Evolutionary conservation across 2,888 invertebrate genomes (phyloP).

Genomic region (Sisyra terminalis): DNA sequence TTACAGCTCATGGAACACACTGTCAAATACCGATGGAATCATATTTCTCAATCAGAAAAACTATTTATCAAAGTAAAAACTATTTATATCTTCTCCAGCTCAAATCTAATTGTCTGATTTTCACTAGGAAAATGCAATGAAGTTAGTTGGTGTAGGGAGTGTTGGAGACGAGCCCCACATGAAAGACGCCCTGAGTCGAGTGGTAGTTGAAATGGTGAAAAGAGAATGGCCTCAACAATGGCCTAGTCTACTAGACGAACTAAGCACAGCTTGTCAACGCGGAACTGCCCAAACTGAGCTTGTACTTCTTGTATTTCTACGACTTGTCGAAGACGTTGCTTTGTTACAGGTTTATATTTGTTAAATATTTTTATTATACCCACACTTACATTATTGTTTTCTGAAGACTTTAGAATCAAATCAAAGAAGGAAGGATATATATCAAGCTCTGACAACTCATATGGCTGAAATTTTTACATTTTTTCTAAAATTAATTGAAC

Average conservation of each 20-base stretch:
- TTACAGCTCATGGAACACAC: conserved; percentile 86
- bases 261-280: conserved; percentile 63
- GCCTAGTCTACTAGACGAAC: conserved; percentile 69
- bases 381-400: conserved; percentile 10
- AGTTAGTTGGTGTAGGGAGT: conserved; percentile 58
- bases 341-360: conserved; percentile 67
- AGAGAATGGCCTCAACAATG: conserved; percentile 97
- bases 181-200: conserved; percentile 71
- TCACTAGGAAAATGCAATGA: conserved; percentile 69
- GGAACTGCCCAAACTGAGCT: conserved; percentile 84
- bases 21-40: conserved; percentile 85
- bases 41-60: conserved; percentile 74
- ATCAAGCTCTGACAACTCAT: conserved; percentile 71
- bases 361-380: too few species aligned
- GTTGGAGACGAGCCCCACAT: conserved; percentile 59
- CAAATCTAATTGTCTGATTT: conserved; percentile 5
- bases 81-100: conserved; percentile 9
- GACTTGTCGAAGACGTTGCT: conserved; percentile 88
- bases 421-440: conserved; percentile 78
- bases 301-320: conserved; percentile 72
- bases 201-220: conserved; percentile 94
- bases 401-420: conserved; percentile 65
- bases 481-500: conserved; percentile 62
- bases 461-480: conserved; percentile 81
- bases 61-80: conserved; percentile 60